Conservation (phyloP, 2,797 vertebrate genomes). For the Hozukius guyotensis region DNA sequence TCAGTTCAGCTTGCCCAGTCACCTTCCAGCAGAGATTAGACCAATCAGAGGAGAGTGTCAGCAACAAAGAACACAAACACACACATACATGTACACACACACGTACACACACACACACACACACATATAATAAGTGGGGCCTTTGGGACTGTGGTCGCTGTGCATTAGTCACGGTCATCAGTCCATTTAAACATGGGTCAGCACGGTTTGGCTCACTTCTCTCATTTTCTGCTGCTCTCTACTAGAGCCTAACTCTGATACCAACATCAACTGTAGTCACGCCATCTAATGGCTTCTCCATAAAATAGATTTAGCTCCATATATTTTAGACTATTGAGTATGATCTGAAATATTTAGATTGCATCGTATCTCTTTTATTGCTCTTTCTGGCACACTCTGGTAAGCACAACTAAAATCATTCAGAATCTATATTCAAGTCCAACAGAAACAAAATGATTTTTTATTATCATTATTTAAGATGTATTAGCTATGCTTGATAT, state of each 20-base stretch:
- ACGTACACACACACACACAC: not conserved
- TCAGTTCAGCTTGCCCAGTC: not conserved
- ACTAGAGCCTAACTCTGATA: not conserved
- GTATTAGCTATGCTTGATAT: not conserved
- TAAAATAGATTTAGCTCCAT: not conserved
- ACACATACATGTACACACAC: not conserved
- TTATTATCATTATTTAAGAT: too few relatives aligned
- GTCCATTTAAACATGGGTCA: slow-evolving; percentile 8
- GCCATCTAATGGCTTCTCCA: not conserved
- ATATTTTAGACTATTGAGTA: not conserved
- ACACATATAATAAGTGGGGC: not conserved
- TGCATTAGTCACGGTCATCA: slow-evolving; percentile 7
- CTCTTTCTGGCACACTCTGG: too few relatives aligned
- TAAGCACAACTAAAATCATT: not conserved
- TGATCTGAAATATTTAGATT: not conserved
- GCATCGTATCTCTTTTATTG: not conserved
- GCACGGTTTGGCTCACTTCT: not conserved
- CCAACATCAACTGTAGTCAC: not conserved
- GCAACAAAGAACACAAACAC: not conserved
- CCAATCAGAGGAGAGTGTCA: not conserved
- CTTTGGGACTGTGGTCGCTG: not conserved
- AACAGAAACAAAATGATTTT: not conserved
- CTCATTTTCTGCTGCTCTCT: not conserved
- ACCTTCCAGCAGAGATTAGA: slow-evolving; percentile 1
- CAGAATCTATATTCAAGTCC: not conserved